Evolutionary conservation across 2,888 invertebrate genomes (phyloP), one percentile per base, ranked within the genome.

Genomic region (Gastracanthus pulcherrimus): DNA sequence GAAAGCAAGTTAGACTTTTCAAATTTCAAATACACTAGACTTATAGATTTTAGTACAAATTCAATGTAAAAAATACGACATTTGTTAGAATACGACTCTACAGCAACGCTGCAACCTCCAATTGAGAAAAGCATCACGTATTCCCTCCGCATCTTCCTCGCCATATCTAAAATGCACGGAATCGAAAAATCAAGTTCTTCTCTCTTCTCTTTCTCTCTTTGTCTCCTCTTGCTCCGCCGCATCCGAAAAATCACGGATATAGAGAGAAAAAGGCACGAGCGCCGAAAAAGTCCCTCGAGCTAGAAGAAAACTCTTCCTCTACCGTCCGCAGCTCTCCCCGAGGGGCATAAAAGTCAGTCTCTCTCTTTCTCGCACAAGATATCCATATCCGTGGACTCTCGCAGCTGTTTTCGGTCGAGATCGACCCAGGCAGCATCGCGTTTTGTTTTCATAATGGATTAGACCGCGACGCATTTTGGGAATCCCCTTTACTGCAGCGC

Each of bases 381-480:
- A n/a, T n/a, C n/a, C n/a, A n/a, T n/a, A n/a, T n/a, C n/a, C 1
- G 26, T 26, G 26, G 55, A 7, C 26, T 26, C 23, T 9, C 9
- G 26, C 26, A 11, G 5, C 6, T 34, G 62, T 62, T 74, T 45
- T 45, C 62, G 7, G 31, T 62, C 31, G 9, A 62, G 55, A 71
- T 71, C 38, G 55, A 13, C 51, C 38, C 41, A 41, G 41, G 9
- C 64, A 29, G 72, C 13, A 13, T 11, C n/a, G n/a, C n/a, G n/a
- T n/a, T n/a, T n/a, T 31, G 67, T 38, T 67, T 67, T 13, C 76
- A 31, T 76, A 76, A 76, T 76, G 67, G 76, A 76, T 76, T 67
- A 76, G 36, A 64, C 13, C 38, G 45, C 58, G 58, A 58, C 36
- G 71, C 55, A 26, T 55, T 55, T 23, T 19, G 48, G 45, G 13